These are phyloP conservation scores for Mesorhabditis spiculigera DNA, from an alignment of 2,888 invertebrate genomes.

Conservation along the genomic window DNA sequence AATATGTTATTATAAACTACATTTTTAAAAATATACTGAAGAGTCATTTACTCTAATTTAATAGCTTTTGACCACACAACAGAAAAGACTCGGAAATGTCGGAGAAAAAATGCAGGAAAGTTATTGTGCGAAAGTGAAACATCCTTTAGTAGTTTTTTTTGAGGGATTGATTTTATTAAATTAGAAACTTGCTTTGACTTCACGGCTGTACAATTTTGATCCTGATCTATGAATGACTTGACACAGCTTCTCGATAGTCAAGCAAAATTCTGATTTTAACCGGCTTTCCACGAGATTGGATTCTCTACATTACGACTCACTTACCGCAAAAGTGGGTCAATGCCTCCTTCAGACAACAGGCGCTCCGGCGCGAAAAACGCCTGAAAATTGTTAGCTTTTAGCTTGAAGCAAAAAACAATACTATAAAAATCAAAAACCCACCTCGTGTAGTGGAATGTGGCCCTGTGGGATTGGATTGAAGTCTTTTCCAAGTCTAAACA, in stretches of 20 bases:
- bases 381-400: not conserved
- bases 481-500: slow-evolving; percentile 42
- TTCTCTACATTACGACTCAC: too few species aligned
- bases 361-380: slow-evolving; percentile 76
- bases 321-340: slow-evolving; percentile 82
- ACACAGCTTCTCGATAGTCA: not conserved
- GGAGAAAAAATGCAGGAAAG: too few species aligned
- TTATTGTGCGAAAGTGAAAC: too few species aligned
- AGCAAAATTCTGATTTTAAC: not conserved
- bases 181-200: too few species aligned
- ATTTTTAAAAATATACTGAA: not conserved
- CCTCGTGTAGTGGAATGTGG: slow-evolving; percentile 76
- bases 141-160: too few species aligned
- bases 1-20: too few species aligned
- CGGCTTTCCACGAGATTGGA: not conserved
- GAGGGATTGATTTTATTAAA: too few species aligned
- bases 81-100: too few species aligned
- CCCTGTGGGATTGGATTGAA: slow-evolving; percentile 74
- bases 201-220: too few species aligned
- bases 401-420: not conserved
- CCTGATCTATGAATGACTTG: too few species aligned
- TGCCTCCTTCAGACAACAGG: slow-evolving; percentile 90
- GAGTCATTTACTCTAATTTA: slow-evolving; percentile 63
- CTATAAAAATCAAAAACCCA: not conserved
- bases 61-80: not conserved